Base-by-base conservation (phyloP, 2,797 vertebrate species). In the Sciaenops ocellatus region DNA sequence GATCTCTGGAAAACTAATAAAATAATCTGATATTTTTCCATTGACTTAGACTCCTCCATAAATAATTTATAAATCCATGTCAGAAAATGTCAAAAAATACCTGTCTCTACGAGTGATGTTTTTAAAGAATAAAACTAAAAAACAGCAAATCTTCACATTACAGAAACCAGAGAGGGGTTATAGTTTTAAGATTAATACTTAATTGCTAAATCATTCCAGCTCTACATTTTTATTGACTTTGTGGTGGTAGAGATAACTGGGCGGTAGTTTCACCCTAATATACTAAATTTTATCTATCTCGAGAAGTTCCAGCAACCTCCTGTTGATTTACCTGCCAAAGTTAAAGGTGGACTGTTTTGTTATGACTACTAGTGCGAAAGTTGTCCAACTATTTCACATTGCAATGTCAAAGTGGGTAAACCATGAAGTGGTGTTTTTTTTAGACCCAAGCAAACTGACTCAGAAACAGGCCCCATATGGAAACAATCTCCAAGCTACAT, bases 401-500 rank as follows among this genome's bases (percentile, higher is more conserved):
- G 67, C 20, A 13, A 48, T 65, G 85, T 77, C 30, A 3, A 85
- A 69, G 77, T 78, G 55, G 55, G 34, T 4, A 76, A 85, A 85
- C 67, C 76, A 69, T 62, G 73, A 87, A 84, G 86, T 79, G 64
- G 73, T 76, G 78, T 8, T 90, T 88, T 65, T 66, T 79, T 75
- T 73, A 62, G 79, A 71, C 42, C n/a, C 69, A 79, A 72, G 72
- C 75, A 66, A 82, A 83, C 48, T 63, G 61, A 82, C 52, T 62
- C 46, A 28, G 89, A 74, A 92, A 89, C 42, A 66, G 76, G 57
- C 66, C 71, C 64, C 95, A 96, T 94, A 93, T 95, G 95, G 95
- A 94, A 95, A 87, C 94, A 91, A 94, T 95, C 90, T 92, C 30
- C 79, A 83, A 47, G 69, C 75, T 69, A 71, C 91, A 89, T 92